A percentile compares a stretch with the other conserved stretches of the same genome.
Evolutionary conservation across 2,888 invertebrate genomes (phyloP).

Genomic region (Amiota minor): DNA sequence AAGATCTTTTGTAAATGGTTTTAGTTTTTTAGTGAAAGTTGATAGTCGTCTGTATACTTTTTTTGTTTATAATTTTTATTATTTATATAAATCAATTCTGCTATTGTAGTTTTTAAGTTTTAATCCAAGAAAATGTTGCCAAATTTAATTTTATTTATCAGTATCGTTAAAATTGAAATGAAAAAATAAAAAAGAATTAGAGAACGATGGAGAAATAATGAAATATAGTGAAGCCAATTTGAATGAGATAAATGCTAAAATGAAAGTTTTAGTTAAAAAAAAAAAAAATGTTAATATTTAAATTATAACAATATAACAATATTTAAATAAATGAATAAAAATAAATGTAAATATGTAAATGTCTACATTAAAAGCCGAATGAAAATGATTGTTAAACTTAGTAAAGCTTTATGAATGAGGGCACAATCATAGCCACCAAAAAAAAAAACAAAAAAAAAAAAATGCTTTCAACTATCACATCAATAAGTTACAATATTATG

Average conservation of each 20-base stretch:
- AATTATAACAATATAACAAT: slow-evolving; percentile 6
- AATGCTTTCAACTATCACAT: too few species aligned
- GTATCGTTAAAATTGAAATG: not conserved
- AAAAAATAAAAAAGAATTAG: slow-evolving; percentile 3
- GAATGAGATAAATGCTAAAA: not conserved
- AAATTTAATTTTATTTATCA: slow-evolving; percentile 65
- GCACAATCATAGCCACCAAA: too few species aligned
- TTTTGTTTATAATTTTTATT: slow-evolving; percentile 37
- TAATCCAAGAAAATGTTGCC: slow-evolving; percentile 65
- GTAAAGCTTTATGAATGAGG: too few species aligned
- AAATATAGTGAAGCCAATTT: not conserved
- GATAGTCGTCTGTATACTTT: slow-evolving; percentile 27
- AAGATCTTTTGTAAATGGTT: slow-evolving; percentile 20
- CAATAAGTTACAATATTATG: too few species aligned
- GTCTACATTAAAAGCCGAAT: too few species aligned
- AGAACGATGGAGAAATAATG: not conserved
- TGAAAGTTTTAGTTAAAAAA: not conserved
- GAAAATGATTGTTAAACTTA: too few species aligned
- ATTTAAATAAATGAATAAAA: slow-evolving; percentile 27
- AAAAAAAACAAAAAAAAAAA: too few species aligned
- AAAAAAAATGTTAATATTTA: slow-evolving; percentile 5
- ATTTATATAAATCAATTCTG: slow-evolving; percentile 41
- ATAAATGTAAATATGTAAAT: not conserved
- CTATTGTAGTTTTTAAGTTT: slow-evolving; percentile 65
- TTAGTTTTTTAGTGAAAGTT: slow-evolving; percentile 54